phyloP scores from a whole-genome alignment of 2,113 vertebrate species.

The Raja brachyura region DNA sequence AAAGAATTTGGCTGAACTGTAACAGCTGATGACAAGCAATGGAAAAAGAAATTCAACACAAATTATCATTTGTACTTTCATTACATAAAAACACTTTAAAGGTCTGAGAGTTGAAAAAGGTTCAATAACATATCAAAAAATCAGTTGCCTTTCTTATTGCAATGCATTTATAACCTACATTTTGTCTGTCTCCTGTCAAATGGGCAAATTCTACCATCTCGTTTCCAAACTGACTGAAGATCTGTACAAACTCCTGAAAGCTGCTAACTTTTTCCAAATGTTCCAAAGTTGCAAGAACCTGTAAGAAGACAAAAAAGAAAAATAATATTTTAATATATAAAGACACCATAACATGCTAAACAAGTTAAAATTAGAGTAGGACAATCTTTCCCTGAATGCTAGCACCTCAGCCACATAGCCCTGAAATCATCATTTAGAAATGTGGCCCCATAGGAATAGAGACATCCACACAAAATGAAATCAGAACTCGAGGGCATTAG shows the following conservation, averaged over 20 bases:
- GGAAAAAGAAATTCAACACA: not conserved
- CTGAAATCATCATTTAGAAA: not conserved
- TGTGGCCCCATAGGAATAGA: not conserved
- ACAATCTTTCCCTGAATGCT: not conserved
- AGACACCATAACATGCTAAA: not conserved
- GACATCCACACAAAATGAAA: not conserved
- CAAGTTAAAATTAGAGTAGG: not conserved
- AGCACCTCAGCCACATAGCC: not conserved
- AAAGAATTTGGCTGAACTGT: not conserved
- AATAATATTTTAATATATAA: not conserved
- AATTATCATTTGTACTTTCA: not conserved
- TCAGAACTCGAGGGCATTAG: not conserved
- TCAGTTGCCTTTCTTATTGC: not conserved
- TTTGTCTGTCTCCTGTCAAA: constrained; percentile 94
- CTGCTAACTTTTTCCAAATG: constrained; percentile 88
- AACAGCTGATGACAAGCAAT: not conserved
- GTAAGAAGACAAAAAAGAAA: constrained; percentile 39
- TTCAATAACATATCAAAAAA: not conserved
- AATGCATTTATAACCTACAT: constrained; percentile 64
- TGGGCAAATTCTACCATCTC: constrained; percentile 99
- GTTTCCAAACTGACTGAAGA: constrained; percentile 98
- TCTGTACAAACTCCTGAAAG: constrained; percentile 98
- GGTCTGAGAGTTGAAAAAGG: not conserved
- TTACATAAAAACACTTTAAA: not conserved
- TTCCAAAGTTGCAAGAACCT: constrained; percentile 94